phyloP scores from a whole-genome alignment of 1,140 invertebrate genomes.

The Drosophila ogumai region DNA sequence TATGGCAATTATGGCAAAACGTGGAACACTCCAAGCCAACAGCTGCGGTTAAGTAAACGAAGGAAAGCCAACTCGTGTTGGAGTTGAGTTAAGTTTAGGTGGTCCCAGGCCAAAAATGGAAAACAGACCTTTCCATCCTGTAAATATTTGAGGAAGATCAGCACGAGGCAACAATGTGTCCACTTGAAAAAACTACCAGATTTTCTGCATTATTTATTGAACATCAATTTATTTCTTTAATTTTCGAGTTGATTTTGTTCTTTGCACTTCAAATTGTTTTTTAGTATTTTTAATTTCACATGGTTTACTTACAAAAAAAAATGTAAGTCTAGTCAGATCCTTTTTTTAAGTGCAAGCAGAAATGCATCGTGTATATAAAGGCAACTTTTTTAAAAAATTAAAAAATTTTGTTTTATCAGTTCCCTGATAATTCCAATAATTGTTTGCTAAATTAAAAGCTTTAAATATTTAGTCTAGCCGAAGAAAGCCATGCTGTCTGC shows the following conservation, averaged over 20 bases:
- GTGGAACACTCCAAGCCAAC: constrained; percentile 2
- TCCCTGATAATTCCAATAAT: not conserved
- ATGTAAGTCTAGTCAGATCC: too few species aligned
- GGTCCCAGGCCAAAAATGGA: constrained; percentile 15
- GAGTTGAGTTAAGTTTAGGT: constrained; percentile 4
- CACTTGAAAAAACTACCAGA: not conserved
- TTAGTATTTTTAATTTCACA: not conserved
- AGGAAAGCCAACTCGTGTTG: constrained; percentile 8
- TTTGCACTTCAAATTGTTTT: not conserved
- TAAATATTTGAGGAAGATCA: constrained; percentile 33
- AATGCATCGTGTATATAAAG: too few species aligned
- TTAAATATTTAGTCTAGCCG: not conserved
- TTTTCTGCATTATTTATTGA: not conserved
- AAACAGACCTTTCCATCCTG: constrained; percentile 26
- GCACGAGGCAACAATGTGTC: not conserved
- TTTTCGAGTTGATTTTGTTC: too few species aligned
- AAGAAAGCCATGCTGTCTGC: not conserved
- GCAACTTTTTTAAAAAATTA: too few species aligned
- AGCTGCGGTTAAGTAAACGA: constrained; percentile 50
- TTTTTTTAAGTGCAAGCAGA: too few species aligned
- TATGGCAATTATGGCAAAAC: constrained; percentile 19
- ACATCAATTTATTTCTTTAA: not conserved
- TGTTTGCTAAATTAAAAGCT: not conserved
- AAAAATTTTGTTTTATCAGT: too few species aligned
- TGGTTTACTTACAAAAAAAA: not conserved